Percentiles rank a stretch among this genome's conserved stretches.
Evolutionary conservation across 2,797 vertebrate genomes (phyloP).

Genomic region (Cossypha niveicapilla): DNA sequence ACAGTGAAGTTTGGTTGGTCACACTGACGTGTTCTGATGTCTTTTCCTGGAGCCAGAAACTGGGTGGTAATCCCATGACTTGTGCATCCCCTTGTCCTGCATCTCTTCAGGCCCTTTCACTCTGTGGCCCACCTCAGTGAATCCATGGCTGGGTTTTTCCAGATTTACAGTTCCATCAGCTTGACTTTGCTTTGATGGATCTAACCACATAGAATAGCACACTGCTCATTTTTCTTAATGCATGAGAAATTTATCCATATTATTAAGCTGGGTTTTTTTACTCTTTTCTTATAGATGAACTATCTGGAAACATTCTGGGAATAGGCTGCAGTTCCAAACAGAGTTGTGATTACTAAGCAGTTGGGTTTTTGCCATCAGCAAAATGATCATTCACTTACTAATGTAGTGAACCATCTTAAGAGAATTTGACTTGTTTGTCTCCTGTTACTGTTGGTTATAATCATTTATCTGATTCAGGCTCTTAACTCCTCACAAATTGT

Average conservation of each 20-base stretch:
- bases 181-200: not conserved
- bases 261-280: fast-evolving
- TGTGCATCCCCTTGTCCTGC: not conserved
- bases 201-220: not conserved
- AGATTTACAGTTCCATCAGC: not conserved
- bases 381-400: not conserved
- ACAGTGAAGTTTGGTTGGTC: not conserved
- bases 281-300: not conserved
- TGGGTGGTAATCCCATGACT: not conserved
- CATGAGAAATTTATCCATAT: not conserved
- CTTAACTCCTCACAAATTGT: not conserved
- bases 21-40: not conserved
- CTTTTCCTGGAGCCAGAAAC: not conserved
- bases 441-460: not conserved
- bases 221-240: not conserved
- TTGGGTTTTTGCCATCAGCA: not conserved
- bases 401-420: not conserved
- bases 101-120: not conserved
- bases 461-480: slow-evolving; percentile 8
- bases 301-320: not conserved
- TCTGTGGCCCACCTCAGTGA: not conserved
- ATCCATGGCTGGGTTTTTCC: not conserved
- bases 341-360: not conserved
- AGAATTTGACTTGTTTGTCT: not conserved
- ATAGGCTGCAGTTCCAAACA: not conserved